phyloP scores from a whole-genome alignment of 2,113 vertebrate species.

The Hucho hucho region DNA sequence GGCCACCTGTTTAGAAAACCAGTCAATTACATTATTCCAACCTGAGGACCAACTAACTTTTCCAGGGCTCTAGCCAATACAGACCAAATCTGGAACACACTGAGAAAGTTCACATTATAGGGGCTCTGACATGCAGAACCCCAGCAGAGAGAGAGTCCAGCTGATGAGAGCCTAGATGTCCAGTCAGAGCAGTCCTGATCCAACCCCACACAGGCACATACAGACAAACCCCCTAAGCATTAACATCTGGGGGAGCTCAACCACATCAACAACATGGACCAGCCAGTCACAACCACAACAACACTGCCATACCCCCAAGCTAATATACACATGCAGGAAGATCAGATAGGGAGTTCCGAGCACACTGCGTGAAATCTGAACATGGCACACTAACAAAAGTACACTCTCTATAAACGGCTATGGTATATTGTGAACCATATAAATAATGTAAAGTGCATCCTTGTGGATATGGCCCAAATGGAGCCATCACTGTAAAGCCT shows the following conservation, averaged over 20 bases:
- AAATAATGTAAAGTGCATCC: neutral
- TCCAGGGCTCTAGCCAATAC: constrained; percentile 14
- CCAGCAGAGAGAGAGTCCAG: constrained; percentile 25
- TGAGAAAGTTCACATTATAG: constrained; percentile 18
- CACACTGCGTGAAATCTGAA: neutral
- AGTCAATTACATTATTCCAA: constrained; percentile 2
- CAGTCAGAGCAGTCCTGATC: constrained; percentile 26
- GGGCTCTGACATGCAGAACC: constrained; percentile 23
- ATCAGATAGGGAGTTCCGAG: constrained; percentile 5
- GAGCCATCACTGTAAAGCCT: neutral
- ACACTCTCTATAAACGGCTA: neutral
- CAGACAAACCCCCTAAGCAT: constrained; percentile 38
- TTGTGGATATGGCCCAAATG: neutral
- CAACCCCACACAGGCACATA: constrained; percentile 35
- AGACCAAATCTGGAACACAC: constrained; percentile 7
- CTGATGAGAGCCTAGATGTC: constrained; percentile 23
- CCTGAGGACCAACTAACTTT: constrained; percentile 2
- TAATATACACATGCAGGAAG: constrained; percentile 3
- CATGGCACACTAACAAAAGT: neutral
- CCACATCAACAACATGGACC: constrained; percentile 37
- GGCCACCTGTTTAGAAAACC: neutral
- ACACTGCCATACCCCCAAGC: constrained; percentile 19
- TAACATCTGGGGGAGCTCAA: constrained; percentile 56
- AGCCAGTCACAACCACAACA: constrained; percentile 33
- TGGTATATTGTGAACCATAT: neutral